Evolutionary conservation across 2,888 invertebrate species (phyloP).

Genomic region (Andrena marginata): DNA sequence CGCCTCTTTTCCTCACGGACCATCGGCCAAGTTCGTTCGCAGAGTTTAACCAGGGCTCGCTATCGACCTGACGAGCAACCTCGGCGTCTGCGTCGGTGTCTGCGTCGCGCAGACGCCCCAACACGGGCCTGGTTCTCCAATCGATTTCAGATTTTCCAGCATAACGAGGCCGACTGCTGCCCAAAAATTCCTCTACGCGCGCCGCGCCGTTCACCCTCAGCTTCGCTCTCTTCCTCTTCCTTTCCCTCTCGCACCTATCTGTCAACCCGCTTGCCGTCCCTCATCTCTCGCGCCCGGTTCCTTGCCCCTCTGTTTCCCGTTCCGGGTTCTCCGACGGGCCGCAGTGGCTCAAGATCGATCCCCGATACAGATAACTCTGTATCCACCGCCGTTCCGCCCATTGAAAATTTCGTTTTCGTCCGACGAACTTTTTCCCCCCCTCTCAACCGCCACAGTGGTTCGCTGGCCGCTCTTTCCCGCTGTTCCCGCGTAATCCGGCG

Average conservation of each 20-base stretch:
- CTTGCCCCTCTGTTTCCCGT: conserved; percentile 22
- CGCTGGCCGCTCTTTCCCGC: conserved; percentile 12
- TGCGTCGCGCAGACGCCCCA: conserved; percentile 82
- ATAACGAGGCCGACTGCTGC: conserved; percentile 81
- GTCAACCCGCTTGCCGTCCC: conserved; percentile 25
- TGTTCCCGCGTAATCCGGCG: conserved; percentile 26
- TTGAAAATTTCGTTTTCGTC: conserved; percentile 55
- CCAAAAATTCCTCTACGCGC: conserved; percentile 72
- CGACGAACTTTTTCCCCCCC: background rate
- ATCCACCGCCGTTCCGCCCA: conserved; percentile 40
- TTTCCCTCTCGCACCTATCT: background rate
- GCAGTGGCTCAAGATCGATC: conserved; percentile 53
- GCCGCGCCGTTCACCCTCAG: conserved; percentile 14
- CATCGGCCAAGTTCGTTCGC: conserved; percentile 80
- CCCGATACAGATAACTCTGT: conserved; percentile 62
- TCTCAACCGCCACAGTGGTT: background rate
- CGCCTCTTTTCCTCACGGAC: conserved; percentile 73
- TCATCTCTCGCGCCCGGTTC: conserved; percentile 5
- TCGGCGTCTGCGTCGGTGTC: conserved; percentile 81
- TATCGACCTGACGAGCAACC: conserved; percentile 84
- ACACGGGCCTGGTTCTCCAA: conserved; percentile 79
- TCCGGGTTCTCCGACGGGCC: conserved; percentile 28
- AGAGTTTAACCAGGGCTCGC: conserved; percentile 83
- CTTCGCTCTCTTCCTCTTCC: conserved; percentile 15
- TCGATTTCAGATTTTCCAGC: conserved; percentile 84